These are phyloP conservation scores for Stichopus chloronotus DNA, from an alignment of 35 echinoderm and acorn worm genomes.

Conservation along the genomic window DNA sequence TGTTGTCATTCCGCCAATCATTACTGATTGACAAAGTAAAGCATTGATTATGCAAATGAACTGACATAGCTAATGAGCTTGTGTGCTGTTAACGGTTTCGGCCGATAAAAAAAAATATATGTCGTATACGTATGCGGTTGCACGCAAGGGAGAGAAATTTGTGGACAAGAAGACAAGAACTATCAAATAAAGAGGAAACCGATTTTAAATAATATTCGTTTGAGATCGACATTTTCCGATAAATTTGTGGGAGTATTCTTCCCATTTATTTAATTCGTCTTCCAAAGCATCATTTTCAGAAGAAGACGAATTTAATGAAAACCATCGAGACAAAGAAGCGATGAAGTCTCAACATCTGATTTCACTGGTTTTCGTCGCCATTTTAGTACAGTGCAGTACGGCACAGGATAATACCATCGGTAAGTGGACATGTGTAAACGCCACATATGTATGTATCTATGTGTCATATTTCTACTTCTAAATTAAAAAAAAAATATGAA, in stretches of 20 bases:
- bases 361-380: constrained; percentile 33
- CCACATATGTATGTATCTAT: background rate
- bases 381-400: background rate
- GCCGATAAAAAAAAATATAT: background rate
- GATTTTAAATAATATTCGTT: too few relatives aligned
- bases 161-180: background rate
- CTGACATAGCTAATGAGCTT: constrained; percentile 32
- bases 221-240: background rate
- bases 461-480: background rate
- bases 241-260: constrained; percentile 2
- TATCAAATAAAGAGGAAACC: background rate
- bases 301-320: background rate
- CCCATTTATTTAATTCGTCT: background rate
- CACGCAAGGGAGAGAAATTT: background rate
- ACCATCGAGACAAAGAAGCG: background rate
- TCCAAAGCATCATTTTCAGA: background rate
- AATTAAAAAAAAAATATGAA: too few relatives aligned
- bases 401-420: constrained; percentile 52
- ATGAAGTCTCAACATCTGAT: background rate
- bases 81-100: constrained; percentile 17
- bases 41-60: constrained; percentile 53
- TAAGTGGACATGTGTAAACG: background rate
- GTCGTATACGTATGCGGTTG: background rate
- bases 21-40: constrained; percentile 42
- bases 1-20: constrained; percentile 24